Evolutionary conservation across 2,888 invertebrate species (phyloP), one percentile per base, ranked within the genome.

Genomic region (Phytoseiulus persimilis): DNA sequence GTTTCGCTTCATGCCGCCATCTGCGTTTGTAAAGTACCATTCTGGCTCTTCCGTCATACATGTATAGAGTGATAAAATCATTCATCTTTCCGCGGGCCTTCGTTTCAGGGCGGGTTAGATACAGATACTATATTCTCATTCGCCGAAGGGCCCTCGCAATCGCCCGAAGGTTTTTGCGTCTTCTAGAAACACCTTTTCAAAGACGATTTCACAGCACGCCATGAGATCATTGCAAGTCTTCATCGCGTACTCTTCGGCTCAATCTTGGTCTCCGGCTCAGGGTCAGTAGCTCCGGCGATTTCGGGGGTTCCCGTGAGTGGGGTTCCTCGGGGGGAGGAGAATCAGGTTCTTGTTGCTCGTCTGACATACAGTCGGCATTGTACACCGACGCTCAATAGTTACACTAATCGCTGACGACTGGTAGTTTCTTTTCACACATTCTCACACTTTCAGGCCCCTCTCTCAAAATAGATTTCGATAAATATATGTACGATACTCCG

Each of bases 91-190:
- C 65, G 28, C 18, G 65, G 65, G 65, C 65, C 65, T 65, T 65
- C 65, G 65, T 65, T 65, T 28, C 65, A 65, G 28, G 65, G 65
- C 28, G 65, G 65, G 65, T 6, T 65, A 65, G 65, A 39, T 65
- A 65, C 65, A 65, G 65, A 65, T 18, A 65, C 14, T 14, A 2
- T 23, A 14, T 65, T 65, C 65, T 65, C 65, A 65, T 65, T 65
- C 65, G 18, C 65, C 65, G 28, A 65, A 65, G 14, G 65, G 65
- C 65, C 65, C 65, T 65, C 65, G 65, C 65, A 65, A 65, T 65
- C 65, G 65, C 65, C 65, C 65, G 65, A 65, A 65, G 65, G 65
- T 65, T 65, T 65, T 65, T 65, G 65, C 65, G 65, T 65, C 65
- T 65, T 65, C 65, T 65, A 65, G 65, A 65, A 65, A 65, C 65